Evolutionary conservation across 1,140 invertebrate species (phyloP).

Genomic region (Xylocopa sonorina): DNA sequence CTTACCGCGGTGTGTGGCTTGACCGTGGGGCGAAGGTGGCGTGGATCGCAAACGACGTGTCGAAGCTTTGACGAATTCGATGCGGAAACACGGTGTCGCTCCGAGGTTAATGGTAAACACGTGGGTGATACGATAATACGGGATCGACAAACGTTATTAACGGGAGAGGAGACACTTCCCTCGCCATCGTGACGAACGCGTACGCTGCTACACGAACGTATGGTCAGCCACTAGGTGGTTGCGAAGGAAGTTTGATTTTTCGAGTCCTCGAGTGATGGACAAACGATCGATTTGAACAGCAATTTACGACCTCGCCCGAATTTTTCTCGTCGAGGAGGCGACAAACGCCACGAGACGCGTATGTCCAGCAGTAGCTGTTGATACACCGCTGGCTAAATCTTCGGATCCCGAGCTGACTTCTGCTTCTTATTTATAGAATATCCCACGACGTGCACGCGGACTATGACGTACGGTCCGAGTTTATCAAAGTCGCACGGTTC

Average conservation of each 20-base stretch:
- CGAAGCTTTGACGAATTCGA: constrained; percentile 55
- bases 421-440: constrained; percentile 26
- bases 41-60: constrained; percentile 52
- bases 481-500: constrained; percentile 21
- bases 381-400: background rate
- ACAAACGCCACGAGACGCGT: background rate
- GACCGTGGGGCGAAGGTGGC: constrained; percentile 45
- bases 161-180: no score
- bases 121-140: background rate
- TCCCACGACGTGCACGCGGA: background rate
- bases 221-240: no score
- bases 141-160: no score
- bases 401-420: background rate
- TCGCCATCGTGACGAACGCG: no score
- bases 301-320: no score
- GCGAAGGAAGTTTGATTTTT: no score
- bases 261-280: no score
- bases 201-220: no score
- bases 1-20: constrained; percentile 45
- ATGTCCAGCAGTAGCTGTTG: background rate
- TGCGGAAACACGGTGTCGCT: constrained; percentile 17
- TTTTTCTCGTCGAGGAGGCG: no score
- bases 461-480: constrained; percentile 34
- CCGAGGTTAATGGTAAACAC: background rate
- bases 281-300: no score